These are phyloP conservation scores for Hippolais icterina DNA, from an alignment of 2,113 vertebrate genomes.

Conservation along the genomic window DNA sequence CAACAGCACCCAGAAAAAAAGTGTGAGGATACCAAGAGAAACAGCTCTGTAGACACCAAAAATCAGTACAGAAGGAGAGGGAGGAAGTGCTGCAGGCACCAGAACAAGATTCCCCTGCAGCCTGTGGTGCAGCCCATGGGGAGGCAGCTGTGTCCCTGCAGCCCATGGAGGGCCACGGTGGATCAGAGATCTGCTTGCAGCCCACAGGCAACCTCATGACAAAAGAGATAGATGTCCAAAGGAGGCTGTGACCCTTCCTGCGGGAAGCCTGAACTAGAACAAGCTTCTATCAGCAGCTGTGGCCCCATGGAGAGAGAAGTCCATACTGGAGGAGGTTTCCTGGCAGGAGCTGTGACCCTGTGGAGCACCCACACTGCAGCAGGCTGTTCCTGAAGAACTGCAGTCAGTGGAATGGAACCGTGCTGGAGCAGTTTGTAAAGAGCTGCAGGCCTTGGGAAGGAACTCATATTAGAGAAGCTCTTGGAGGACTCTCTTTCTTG, in stretches of 20 bases:
- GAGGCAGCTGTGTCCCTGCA: not conserved
- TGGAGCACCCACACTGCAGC: not conserved
- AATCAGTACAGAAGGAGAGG: not conserved
- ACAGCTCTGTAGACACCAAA: not conserved
- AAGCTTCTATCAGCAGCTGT: not conserved
- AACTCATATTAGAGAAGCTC: not conserved
- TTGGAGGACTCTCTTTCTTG: not conserved
- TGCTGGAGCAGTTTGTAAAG: not conserved
- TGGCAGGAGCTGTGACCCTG: not conserved
- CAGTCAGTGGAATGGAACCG: not conserved
- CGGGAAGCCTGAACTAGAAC: not conserved
- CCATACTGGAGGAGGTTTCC: not conserved
- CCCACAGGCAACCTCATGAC: accelerated
- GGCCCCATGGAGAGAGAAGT: not conserved
- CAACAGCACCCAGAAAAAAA: not conserved
- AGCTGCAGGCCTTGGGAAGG: not conserved
- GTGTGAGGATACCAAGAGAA: not conserved
- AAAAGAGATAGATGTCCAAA: not conserved
- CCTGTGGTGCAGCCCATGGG: accelerated
- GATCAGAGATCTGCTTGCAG: not conserved
- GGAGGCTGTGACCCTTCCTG: not conserved
- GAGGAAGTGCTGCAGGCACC: not conserved
- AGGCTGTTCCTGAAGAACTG: not conserved
- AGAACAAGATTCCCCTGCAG: not conserved
- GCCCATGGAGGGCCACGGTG: not conserved